A percentile compares a stretch with the other conserved stretches of the same genome.
These are phyloP conservation scores for Boleophthalmus pectinirostris DNA, from an alignment of 2,113 vertebrate species.

Conservation along the genomic window DNA sequence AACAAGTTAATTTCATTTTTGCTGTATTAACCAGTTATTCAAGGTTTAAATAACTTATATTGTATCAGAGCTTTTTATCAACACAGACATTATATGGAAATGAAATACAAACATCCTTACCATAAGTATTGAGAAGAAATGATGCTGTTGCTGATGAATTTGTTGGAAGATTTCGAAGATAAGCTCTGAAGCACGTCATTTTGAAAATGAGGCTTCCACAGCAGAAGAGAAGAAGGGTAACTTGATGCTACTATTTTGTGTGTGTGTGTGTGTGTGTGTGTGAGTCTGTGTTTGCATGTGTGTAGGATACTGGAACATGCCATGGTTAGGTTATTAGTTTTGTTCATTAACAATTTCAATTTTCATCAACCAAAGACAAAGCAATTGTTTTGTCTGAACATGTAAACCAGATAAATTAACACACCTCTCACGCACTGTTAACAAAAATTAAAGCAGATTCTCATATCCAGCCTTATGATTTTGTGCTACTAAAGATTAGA, in stretches of 20 bases:
- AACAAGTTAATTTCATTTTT: not conserved
- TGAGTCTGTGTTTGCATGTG: not conserved
- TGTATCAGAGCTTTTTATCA: not conserved
- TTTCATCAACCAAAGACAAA: constrained; percentile 1
- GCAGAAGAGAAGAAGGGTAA: constrained; percentile 44
- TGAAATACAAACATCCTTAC: constrained; percentile 39
- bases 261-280: too few species aligned
- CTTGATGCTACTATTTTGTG: constrained; percentile 35
- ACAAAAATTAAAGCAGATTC: constrained; percentile 27
- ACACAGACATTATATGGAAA: not conserved
- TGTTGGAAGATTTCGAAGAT: constrained; percentile 33
- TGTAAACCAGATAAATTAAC: constrained; percentile 61
- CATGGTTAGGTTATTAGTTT: not conserved
- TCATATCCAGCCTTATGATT: constrained; percentile 35
- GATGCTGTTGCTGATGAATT: constrained; percentile 35
- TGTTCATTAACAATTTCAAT: not conserved
- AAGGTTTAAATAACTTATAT: not conserved
- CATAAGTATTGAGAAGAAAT: constrained; percentile 58
- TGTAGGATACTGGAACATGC: not conserved
- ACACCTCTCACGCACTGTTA: constrained; percentile 60
- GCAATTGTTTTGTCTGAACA: constrained; percentile 28
- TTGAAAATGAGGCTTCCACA: constrained; percentile 15
- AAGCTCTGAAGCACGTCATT: constrained; percentile 57
- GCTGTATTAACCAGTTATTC: not conserved
- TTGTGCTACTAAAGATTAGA: constrained; percentile 63